A percentile compares a stretch with the other conserved stretches of the same genome.
phyloP scores from a whole-genome alignment of 2,888 invertebrate species.

The Neoscelio sp. region DNA sequence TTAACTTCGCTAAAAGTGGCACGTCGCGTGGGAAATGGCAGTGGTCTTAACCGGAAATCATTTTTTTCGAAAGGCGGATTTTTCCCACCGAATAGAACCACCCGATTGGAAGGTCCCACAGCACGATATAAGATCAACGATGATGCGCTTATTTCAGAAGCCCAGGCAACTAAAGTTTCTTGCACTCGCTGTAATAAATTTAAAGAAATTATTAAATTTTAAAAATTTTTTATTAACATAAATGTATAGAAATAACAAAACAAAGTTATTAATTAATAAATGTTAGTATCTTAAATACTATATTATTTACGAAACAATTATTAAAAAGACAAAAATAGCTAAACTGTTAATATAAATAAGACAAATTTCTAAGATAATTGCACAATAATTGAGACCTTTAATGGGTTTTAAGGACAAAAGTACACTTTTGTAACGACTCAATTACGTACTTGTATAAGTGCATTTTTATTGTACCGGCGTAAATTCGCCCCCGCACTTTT shows the following conservation, averaged over 20 bases:
- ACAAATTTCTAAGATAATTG: no score
- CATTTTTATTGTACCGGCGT: slow-evolving; percentile 91
- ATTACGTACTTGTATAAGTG: slow-evolving; percentile 87
- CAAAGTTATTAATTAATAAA: no score
- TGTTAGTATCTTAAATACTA: no score
- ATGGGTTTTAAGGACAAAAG: no score
- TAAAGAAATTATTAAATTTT: slow-evolving; percentile 2
- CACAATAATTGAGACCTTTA: no score
- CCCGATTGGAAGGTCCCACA: slow-evolving; percentile 89
- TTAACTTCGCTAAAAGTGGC: slow-evolving; percentile 92
- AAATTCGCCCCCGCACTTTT: slow-evolving; percentile 93
- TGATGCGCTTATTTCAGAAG: slow-evolving; percentile 86
- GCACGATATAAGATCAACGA: slow-evolving; percentile 91
- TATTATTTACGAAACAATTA: no score
- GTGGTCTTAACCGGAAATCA: slow-evolving; percentile 87
- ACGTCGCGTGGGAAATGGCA: slow-evolving; percentile 93
- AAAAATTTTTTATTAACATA: slow-evolving; percentile 7
- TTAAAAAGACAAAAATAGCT: no score
- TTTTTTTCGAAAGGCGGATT: slow-evolving; percentile 87
- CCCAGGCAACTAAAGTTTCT: slow-evolving; percentile 89
- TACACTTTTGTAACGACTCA: no score
- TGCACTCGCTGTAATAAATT: slow-evolving; percentile 88
- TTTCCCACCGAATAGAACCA: slow-evolving; percentile 90
- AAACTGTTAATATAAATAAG: no score
- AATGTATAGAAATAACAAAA: slow-evolving; percentile 2